phyloP scores from a whole-genome alignment of 2,888 invertebrate species.

The Eutolmus rufibarbis region DNA sequence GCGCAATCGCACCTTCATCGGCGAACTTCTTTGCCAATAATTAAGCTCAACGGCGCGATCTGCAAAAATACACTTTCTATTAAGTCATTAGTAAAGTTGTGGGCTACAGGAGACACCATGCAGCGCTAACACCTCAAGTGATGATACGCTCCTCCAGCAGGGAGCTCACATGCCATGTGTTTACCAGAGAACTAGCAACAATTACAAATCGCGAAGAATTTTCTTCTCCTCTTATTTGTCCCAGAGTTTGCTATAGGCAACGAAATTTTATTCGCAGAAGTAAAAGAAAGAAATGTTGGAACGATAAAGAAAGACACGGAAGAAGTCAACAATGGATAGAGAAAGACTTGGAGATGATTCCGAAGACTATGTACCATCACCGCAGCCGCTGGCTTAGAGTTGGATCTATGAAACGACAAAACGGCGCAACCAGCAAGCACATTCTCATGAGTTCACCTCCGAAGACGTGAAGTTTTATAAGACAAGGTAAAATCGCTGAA shows the following conservation, averaged over 20 bases:
- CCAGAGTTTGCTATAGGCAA: not conserved
- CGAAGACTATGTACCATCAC: slow-evolving; percentile 6
- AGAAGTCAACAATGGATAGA: slow-evolving; percentile 33
- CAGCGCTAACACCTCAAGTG: not conserved
- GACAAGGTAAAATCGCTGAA: slow-evolving; percentile 60
- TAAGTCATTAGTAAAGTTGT: slow-evolving; percentile 11
- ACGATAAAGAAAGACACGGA: slow-evolving; percentile 32
- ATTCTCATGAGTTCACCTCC: slow-evolving; percentile 21
- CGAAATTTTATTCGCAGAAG: slow-evolving; percentile 17
- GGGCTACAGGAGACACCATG: not conserved
- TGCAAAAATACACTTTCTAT: slow-evolving; percentile 18
- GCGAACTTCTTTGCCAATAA: not conserved
- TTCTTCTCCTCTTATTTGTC: not conserved
- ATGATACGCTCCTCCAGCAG: not conserved
- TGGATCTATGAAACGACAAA: slow-evolving; percentile 28
- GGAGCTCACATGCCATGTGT: not conserved
- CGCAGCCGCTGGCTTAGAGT: not conserved
- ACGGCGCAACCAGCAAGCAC: slow-evolving; percentile 3
- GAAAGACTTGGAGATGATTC: slow-evolving; percentile 31
- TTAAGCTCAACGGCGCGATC: not conserved
- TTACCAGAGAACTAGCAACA: not conserved
- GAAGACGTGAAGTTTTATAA: slow-evolving; percentile 60
- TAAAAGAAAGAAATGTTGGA: not conserved
- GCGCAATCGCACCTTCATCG: not conserved
- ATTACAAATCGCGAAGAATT: slow-evolving; percentile 28